phyloP scores from a whole-genome alignment of 2,113 vertebrate genomes.

The Nesogale talazaci region DNA sequence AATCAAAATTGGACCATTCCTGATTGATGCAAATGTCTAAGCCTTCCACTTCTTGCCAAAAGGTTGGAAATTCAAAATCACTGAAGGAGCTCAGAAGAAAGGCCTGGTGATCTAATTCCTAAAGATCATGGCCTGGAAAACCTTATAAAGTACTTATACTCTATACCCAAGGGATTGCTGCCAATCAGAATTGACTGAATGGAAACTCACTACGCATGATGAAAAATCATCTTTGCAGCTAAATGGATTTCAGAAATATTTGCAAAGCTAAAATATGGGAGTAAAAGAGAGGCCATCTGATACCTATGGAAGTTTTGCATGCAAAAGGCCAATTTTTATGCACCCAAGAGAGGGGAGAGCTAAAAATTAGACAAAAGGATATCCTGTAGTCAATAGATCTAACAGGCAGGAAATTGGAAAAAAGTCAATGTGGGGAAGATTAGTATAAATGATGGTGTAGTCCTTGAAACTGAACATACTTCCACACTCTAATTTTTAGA shows the following conservation, averaged over 20 bases:
- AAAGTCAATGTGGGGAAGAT: neutral
- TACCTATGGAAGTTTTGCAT: neutral
- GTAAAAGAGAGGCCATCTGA: neutral
- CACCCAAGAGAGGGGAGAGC: neutral
- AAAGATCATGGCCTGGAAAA: neutral
- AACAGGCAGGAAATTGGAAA: neutral
- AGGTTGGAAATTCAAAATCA: neutral
- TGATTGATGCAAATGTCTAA: neutral
- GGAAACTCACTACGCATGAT: neutral
- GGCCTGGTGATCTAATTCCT: neutral
- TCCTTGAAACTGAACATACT: neutral
- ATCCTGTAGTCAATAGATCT: neutral
- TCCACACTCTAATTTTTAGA: neutral
- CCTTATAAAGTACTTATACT: neutral
- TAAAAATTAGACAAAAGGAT: neutral
- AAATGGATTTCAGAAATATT: slow-evolving; percentile 24
- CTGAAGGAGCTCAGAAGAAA: neutral
- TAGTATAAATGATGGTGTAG: neutral
- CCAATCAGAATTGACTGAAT: neutral
- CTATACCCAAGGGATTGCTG: neutral
- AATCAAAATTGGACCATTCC: neutral
- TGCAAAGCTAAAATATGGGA: neutral
- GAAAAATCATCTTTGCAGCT: slow-evolving; percentile 1
- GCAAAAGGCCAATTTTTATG: neutral
- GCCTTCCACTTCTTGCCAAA: neutral